phyloP scores from a whole-genome alignment of 1,140 invertebrate genomes.

The Oncopeltus fasciatus region DNA sequence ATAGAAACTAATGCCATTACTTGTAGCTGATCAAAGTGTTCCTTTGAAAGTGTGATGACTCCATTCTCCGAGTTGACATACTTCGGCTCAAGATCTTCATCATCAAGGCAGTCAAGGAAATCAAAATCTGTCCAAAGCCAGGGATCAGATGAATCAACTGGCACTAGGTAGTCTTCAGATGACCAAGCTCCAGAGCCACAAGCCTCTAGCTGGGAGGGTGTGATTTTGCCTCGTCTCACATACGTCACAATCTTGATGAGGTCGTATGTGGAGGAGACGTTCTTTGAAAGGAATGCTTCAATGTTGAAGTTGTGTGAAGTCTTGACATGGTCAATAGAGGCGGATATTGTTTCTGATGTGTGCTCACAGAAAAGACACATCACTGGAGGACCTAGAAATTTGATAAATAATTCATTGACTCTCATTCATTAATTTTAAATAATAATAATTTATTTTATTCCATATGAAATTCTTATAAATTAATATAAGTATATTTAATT shows the following conservation, averaged over 20 bases:
- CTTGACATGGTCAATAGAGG: too few relatives aligned
- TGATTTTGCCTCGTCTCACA: background rate
- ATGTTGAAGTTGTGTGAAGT: too few relatives aligned
- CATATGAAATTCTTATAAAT: too few relatives aligned
- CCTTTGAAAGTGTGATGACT: conserved; percentile 41
- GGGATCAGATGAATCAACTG: conserved; percentile 56
- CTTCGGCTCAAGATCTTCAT: conserved; percentile 15
- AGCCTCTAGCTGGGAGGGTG: background rate
- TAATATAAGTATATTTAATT: too few relatives aligned
- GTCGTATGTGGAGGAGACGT: background rate
- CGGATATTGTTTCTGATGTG: too few relatives aligned
- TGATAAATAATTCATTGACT: too few relatives aligned
- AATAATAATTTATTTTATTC: too few relatives aligned
- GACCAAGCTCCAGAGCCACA: conserved; percentile 40
- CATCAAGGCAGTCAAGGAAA: conserved; percentile 27
- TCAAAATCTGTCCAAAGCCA: conserved; percentile 76
- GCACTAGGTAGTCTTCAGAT: conserved; percentile 61
- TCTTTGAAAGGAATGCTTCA: background rate
- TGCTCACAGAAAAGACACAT: too few relatives aligned
- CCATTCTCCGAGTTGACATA: conserved; percentile 40
- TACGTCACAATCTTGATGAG: background rate
- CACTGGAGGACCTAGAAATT: too few relatives aligned
- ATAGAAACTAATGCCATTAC: conserved; percentile 29
- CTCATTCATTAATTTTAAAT: too few relatives aligned
- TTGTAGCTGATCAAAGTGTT: conserved; percentile 46